Percentiles rank a stretch among this genome's conserved stretches.
phyloP scores from a whole-genome alignment of 2,113 vertebrate species.

The Macrotus californicus region DNA sequence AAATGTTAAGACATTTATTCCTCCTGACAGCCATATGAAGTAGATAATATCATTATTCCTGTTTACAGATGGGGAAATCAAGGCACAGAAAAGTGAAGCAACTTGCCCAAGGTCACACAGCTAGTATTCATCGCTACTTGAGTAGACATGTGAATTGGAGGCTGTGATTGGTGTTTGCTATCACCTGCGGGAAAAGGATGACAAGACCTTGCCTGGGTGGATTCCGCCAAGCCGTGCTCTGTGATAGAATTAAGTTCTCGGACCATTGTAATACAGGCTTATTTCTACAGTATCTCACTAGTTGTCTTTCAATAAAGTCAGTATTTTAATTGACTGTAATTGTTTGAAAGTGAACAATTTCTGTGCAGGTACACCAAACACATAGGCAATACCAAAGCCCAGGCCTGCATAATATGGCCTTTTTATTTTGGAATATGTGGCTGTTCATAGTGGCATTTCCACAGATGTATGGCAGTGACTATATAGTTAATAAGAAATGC shows the following conservation, averaged over 20 bases:
- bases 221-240: neutral
- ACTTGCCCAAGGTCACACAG: neutral
- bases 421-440: neutral
- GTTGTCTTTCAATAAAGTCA: neutral
- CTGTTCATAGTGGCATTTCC: neutral
- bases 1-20: neutral
- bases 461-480: neutral
- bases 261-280: neutral
- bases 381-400: neutral
- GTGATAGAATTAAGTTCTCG: neutral
- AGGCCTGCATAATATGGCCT: neutral
- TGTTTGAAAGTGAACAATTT: neutral
- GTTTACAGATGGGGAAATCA: neutral
- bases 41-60: neutral
- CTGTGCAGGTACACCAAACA: neutral
- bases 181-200: neutral
- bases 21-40: neutral
- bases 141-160: neutral
- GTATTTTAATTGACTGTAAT: neutral
- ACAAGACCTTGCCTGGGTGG: neutral
- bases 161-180: neutral
- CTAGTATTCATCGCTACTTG: neutral
- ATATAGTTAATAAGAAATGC: neutral
- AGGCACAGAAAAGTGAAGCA: neutral
- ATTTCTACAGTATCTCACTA: neutral